These are phyloP conservation scores for Carlito syrichta DNA, from an alignment of 2,113 vertebrate genomes.

Conservation along the genomic window DNA sequence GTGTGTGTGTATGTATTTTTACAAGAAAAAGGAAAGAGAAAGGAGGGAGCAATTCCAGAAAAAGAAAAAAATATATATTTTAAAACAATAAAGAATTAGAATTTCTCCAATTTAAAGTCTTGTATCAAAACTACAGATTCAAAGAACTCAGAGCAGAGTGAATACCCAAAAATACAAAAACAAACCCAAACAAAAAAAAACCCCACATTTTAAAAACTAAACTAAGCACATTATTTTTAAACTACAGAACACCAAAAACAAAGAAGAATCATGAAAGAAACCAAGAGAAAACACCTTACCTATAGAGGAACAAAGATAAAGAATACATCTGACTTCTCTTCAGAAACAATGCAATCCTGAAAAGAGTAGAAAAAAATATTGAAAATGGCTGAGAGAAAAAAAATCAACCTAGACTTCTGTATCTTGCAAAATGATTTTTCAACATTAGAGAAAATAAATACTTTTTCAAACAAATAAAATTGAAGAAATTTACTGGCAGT, in stretches of 20 bases:
- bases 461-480: neutral
- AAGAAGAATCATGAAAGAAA: neutral
- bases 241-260: neutral
- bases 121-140: too few relatives aligned
- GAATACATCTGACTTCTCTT: neutral
- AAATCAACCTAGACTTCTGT: neutral
- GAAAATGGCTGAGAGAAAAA: neutral
- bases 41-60: too few relatives aligned
- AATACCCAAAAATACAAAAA: too few relatives aligned
- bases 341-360: neutral
- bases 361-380: neutral
- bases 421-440: neutral
- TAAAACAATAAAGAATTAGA: too few relatives aligned
- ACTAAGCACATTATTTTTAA: neutral
- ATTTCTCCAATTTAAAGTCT: too few relatives aligned
- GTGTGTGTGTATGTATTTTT: neutral
- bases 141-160: too few relatives aligned
- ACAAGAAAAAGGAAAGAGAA: neutral
- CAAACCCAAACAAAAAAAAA: too few relatives aligned
- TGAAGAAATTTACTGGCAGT: neutral
- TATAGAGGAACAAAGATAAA: neutral
- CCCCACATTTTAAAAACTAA: too few relatives aligned
- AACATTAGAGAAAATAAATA: neutral
- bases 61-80: neutral
- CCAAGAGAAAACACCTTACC: neutral